Evolutionary conservation across 2,888 invertebrate genomes (phyloP), one percentile per base, ranked within the genome.

Genomic region (Drosophila prostipennis): DNA sequence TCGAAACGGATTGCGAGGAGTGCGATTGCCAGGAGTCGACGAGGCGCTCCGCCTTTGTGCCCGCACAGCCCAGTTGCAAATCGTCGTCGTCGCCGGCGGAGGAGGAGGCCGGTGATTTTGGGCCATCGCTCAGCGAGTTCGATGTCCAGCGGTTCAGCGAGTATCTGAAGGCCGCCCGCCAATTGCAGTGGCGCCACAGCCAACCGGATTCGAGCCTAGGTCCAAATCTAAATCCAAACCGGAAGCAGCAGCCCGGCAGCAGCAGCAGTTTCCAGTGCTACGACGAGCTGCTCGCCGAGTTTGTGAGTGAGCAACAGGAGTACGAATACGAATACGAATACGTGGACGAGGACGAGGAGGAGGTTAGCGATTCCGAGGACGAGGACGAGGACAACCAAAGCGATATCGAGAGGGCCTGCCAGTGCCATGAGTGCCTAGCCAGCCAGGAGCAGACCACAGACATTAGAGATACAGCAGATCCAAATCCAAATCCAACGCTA

Each of bases 121-220:
- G 63, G 19, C 43, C 69, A 5, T 58, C 77, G 19, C 72, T 83
- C 10, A 83, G 86, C 49, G 91, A 91, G 74, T 91, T 91, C 70
- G 90, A 91, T 89, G 90, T 89, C 56, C 89, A 89, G 57, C 86
- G 89, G 11, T 86, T 91, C 34, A 79, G 82, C 68, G 85, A 89
- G 53, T 89, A 78, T 76, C 34, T 82, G 34, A 78, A 63, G 26
- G 81, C 77, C 19, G 85, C 87, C 13, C 65, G 80, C 32, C 88
- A 87, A 43, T 52, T 79, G 42, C 85, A 84, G 53, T 40, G 78
- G 59, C 64, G 32, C 0, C 43, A 69, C 16, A 16, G 11, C 2
- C 26, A 26, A 26, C 6, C 26, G 26, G 26, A 26, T 26, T 26
- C 0, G 29, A 39, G 8, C 29, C 16, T 23, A 55, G 29, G 36